These are phyloP conservation scores for Pterophyllum scalare DNA, from an alignment of 2,113 vertebrate genomes.

Conservation along the genomic window DNA sequence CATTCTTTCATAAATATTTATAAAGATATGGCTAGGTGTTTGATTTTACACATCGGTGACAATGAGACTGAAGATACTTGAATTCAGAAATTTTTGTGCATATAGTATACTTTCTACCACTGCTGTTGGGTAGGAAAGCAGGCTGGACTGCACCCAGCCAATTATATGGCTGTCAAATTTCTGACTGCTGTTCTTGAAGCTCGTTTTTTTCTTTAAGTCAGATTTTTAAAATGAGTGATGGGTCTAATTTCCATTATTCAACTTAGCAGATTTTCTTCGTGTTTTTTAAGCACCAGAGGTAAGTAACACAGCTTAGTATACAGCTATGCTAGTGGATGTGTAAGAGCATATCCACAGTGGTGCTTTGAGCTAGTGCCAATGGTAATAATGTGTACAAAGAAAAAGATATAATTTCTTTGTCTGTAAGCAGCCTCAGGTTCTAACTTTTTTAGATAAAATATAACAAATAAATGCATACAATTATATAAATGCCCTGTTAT, in stretches of 20 bases:
- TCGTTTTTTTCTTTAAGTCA: not conserved
- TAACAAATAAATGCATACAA: not conserved
- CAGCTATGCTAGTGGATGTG: not conserved
- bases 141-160: not conserved
- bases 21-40: not conserved
- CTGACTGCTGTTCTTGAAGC: not conserved
- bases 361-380: slow-evolving; percentile 1
- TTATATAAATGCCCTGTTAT: too few relatives aligned
- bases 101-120: not conserved
- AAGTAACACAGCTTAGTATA: not conserved
- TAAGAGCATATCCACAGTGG: not conserved
- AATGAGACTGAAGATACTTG: not conserved
- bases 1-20: not conserved
- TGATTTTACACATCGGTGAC: not conserved
- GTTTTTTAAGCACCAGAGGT: not conserved
- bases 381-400: not conserved
- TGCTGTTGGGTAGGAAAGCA: not conserved
- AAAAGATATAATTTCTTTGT: not conserved
- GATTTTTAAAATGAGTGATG: not conserved
- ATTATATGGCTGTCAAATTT: not conserved
- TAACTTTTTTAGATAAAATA: not conserved
- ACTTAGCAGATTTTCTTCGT: not conserved
- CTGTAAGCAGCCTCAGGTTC: not conserved
- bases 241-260: not conserved
- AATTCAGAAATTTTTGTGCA: not conserved